Evolutionary conservation across 2,797 vertebrate genomes (phyloP), one percentile per base, ranked within the genome.

Genomic region (Halcyon chelicuti): DNA sequence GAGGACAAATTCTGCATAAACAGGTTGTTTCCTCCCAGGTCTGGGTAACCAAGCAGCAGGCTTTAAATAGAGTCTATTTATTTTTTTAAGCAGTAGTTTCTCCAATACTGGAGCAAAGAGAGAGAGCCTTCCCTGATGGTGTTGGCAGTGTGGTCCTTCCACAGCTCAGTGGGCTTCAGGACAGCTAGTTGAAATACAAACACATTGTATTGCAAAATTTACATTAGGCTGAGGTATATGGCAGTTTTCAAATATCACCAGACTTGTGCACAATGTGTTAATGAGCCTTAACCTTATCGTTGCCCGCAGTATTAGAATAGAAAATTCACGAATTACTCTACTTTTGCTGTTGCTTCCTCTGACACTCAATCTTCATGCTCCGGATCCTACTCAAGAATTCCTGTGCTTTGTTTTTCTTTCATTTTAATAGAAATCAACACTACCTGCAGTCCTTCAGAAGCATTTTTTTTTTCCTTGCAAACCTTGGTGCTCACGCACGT

Each of bases 1-100:
- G 60, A 86, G 81, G 79, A 47, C 17, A 40, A 86, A 35, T 91
- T 65, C 22, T 90, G 78, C 58, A 81, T 62, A 47, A 86, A 35
- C 7, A 54, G 25, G 21, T 49, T 51, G 23, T 57, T 96, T 88
- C 68, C 68, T 77, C 28, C 54, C 18, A 62, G 78, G 17, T 33
- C 54, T 52, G 62, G 26, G 40, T 35, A 71, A n/a, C 29, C 1
- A 9, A 85, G 23, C 52, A 76, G 63, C 71, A 67, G 65, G 31
- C 10, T 26, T 61, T 68, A 46, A 46, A 19, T 9, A 39, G 7
- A 63, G 21, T 15, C 68, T 54, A 1, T 82, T 92, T 60, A 31
- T 26, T 52, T 26, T 71, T 62, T 92, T 31, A 65, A 61, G 25
- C 13, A 26, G 6, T 23, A 70, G 8, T 40, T 75, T 88, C 23